These are phyloP conservation scores for Pelecanus crispus DNA, from an alignment of 2,113 vertebrate species.

Conservation along the genomic window DNA sequence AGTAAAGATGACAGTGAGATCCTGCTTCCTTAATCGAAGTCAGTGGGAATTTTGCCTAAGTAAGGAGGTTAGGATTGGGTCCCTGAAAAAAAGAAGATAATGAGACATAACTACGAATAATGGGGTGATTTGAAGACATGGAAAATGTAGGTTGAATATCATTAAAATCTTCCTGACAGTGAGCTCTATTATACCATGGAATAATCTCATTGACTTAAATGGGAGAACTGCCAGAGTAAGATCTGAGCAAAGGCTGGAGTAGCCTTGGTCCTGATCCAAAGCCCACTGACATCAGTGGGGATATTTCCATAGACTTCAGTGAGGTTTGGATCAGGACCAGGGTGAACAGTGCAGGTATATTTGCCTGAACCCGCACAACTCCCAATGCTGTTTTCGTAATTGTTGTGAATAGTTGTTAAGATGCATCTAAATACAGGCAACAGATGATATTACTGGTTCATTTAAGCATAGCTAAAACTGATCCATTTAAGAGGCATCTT, in stretches of 20 bases:
- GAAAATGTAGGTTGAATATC: slow-evolving; percentile 20
- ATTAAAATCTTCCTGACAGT: slow-evolving; percentile 64
- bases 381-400: neutral
- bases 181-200: slow-evolving; percentile 7
- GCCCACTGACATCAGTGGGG: neutral
- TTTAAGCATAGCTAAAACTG: neutral
- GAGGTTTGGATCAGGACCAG: neutral
- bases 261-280: neutral
- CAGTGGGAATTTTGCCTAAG: neutral
- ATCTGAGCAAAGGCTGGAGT: neutral
- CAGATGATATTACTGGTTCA: neutral
- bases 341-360: neutral
- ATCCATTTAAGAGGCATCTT: neutral
- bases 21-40: neutral
- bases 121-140: neutral
- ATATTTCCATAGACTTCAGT: neutral
- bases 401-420: neutral
- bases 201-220: neutral
- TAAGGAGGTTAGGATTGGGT: neutral
- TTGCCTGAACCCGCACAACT: accelerated
- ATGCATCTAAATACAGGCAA: neutral
- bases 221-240: neutral
- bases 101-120: neutral
- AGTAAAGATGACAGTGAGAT: neutral
- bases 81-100: neutral